Percentiles rank a stretch among this genome's conserved stretches.
Evolutionary conservation across 2,113 vertebrate genomes (phyloP).

Genomic region (Pterocles gutturalis): DNA sequence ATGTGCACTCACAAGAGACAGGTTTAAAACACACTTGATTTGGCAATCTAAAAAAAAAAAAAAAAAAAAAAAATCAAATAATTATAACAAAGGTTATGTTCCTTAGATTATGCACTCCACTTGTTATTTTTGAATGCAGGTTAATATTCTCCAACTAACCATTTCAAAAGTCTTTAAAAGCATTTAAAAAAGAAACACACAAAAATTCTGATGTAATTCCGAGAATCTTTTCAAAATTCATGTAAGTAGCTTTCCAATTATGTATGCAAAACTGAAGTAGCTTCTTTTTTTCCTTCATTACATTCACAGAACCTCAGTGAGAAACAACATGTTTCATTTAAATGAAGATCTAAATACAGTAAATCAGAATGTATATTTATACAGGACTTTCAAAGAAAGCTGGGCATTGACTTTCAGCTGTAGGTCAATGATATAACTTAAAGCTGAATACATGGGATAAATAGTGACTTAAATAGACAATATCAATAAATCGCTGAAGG

Average conservation of each 20-base stretch:
- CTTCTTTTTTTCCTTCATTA: conserved; percentile 34
- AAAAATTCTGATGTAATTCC: neutral
- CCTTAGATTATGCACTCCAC: neutral
- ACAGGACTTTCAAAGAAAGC: conserved; percentile 12
- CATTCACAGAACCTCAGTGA: neutral
- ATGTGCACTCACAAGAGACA: conserved; percentile 1
- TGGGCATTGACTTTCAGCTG: conserved; percentile 21
- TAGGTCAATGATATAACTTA: conserved; percentile 6
- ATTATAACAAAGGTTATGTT: conserved; percentile 45
- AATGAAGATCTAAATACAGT: conserved; percentile 34
- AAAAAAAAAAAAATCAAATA: conserved; percentile 32
- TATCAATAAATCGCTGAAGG: neutral
- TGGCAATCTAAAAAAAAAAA: conserved; percentile 15
- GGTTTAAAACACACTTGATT: conserved; percentile 61
- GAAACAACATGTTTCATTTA: conserved; percentile 32
- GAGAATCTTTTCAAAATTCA: conserved; percentile 34
- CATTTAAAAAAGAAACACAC: neutral
- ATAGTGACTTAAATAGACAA: conserved; percentile 11
- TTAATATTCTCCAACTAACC: conserved; percentile 28
- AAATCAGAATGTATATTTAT: conserved; percentile 41
- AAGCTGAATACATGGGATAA: neutral
- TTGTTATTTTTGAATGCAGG: conserved; percentile 44
- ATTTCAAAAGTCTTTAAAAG: conserved; percentile 5
- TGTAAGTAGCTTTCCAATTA: conserved; percentile 51
- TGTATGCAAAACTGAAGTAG: neutral